phyloP scores from a whole-genome alignment of 2,113 vertebrate species.

The Pica pica region DNA sequence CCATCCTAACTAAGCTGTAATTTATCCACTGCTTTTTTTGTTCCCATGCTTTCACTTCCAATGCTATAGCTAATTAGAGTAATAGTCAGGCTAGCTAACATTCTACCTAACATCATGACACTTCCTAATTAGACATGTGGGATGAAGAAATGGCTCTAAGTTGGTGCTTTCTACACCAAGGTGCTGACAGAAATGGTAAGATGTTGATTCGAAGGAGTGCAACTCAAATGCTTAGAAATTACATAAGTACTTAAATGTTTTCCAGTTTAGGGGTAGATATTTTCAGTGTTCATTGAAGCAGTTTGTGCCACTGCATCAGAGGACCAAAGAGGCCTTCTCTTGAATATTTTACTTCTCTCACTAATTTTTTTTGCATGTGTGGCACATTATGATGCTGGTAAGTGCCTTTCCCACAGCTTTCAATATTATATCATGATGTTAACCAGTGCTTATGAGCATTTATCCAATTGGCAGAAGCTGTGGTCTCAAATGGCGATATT shows the following conservation, averaged over 20 bases:
- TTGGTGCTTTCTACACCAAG: neutral
- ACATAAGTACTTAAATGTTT: neutral
- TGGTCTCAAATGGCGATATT: neutral
- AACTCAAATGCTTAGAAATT: neutral
- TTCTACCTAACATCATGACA: neutral
- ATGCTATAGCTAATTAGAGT: neutral
- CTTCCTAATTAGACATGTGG: conserved; percentile 23
- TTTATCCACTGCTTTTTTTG: conserved; percentile 41
- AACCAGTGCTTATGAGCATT: neutral
- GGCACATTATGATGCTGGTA: neutral
- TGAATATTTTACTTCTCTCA: neutral
- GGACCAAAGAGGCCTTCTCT: neutral
- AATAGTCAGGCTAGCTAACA: neutral
- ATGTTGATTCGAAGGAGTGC: neutral
- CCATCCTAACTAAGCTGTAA: neutral
- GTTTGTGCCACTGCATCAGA: neutral
- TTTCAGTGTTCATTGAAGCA: neutral
- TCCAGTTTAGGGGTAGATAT: neutral
- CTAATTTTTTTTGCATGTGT: neutral
- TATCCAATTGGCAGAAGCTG: neutral
- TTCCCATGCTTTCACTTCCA: neutral
- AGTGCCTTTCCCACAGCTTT: neutral
- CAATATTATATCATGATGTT: neutral
- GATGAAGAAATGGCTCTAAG: conserved; percentile 18
- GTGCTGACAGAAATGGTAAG: neutral